phyloP scores from a whole-genome alignment of 2,888 invertebrate species.

The Caenorhabditis afra region DNA sequence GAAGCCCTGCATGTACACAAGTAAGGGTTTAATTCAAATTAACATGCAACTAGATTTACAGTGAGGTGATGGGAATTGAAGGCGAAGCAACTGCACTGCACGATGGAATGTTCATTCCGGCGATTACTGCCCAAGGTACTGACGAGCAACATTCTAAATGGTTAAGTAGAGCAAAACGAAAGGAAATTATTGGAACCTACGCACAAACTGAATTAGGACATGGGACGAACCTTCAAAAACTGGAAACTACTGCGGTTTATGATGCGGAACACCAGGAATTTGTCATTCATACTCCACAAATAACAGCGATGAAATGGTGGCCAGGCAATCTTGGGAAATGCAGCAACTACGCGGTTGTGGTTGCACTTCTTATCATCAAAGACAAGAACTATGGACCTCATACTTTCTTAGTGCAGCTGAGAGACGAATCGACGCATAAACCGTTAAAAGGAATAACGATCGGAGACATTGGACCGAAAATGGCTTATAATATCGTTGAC shows the following conservation, averaged over 20 bases:
- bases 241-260: slow-evolving; percentile 95
- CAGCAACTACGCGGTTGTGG: slow-evolving; percentile 93
- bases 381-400: slow-evolving; percentile 87
- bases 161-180: slow-evolving; percentile 50
- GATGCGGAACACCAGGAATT: slow-evolving; percentile 90
- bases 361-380: slow-evolving; percentile 91
- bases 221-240: slow-evolving; percentile 87
- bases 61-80: slow-evolving; percentile 68
- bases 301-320: slow-evolving; percentile 85
- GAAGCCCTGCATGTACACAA: slow-evolving; percentile 66
- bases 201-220: slow-evolving; percentile 97
- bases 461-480: slow-evolving; percentile 94
- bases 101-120: slow-evolving; percentile 71
- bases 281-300: slow-evolving; percentile 90
- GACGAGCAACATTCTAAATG: slow-evolving; percentile 67
- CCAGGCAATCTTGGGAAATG: slow-evolving; percentile 83
- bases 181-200: slow-evolving; percentile 91
- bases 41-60: slow-evolving; percentile 12
- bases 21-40: slow-evolving; percentile 40
- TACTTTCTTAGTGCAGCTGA: slow-evolving; percentile 92
- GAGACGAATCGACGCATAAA: slow-evolving; percentile 91
- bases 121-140: slow-evolving; percentile 62
- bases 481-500: slow-evolving; percentile 93
- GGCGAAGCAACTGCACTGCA: slow-evolving; percentile 70
- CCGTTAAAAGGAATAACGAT: slow-evolving; percentile 88